A percentile compares a stretch with the other conserved stretches of the same genome.
Evolutionary conservation across 2,113 vertebrate genomes (phyloP).

Genomic region (Aldabrachelys gigantea): DNA sequence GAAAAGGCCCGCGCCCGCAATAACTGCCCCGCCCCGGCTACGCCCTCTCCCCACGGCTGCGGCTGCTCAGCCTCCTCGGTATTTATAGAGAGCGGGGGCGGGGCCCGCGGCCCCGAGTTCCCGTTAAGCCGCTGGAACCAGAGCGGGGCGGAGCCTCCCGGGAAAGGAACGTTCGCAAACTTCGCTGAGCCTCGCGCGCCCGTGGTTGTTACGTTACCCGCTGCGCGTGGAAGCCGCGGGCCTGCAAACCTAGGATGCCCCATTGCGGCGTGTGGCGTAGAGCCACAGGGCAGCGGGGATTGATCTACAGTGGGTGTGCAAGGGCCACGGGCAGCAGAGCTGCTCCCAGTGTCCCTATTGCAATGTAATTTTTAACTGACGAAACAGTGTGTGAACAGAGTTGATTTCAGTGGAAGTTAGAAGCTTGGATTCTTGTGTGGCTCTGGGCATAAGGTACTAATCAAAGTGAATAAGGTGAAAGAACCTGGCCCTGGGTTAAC

Average conservation of each 20-base stretch:
- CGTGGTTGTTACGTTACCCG: neutral
- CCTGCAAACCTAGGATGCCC: neutral
- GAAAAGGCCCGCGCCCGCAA: neutral
- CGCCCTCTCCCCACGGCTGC: neutral
- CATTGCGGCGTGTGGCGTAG: neutral
- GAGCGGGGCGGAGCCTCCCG: neutral
- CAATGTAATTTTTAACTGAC: fast-evolving
- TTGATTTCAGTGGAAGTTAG: neutral
- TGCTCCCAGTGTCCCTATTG: fast-evolving
- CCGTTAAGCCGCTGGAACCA: too few relatives aligned
- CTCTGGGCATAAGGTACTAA: neutral
- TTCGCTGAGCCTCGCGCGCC: neutral
- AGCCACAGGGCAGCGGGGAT: neutral
- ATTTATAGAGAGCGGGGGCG: neutral
- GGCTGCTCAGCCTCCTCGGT: fast-evolving
- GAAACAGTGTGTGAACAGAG: neutral
- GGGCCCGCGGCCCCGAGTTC: neutral
- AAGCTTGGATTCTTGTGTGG: neutral
- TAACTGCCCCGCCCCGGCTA: neutral
- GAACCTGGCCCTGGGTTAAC: neutral
- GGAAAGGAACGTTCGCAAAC: fast-evolving
- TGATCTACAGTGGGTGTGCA: too few relatives aligned
- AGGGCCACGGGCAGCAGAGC: too few relatives aligned
- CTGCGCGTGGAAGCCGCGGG: too few relatives aligned
- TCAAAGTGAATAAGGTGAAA: neutral